Percentiles rank a stretch among this genome's conserved stretches.
Evolutionary conservation across 2,888 invertebrate genomes (phyloP).

Genomic region (Ormyrus nitidulus): DNA sequence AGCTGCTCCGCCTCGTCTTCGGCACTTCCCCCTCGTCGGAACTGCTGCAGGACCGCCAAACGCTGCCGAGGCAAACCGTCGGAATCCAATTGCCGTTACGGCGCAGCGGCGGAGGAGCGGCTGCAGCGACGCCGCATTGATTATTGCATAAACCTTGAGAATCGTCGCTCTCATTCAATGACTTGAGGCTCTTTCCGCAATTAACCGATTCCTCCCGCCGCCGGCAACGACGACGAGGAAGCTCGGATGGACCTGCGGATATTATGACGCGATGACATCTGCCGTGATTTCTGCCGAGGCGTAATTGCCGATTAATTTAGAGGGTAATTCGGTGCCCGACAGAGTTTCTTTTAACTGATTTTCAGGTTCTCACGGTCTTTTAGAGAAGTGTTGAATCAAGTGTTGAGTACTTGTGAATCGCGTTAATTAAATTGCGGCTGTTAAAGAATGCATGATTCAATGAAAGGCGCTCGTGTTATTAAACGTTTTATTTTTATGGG

Average conservation of each 20-base stretch:
- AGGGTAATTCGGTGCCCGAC: too few species aligned
- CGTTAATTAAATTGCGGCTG: not conserved
- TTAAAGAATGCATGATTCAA: too few species aligned
- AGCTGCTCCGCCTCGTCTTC: not conserved
- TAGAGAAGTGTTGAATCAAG: not conserved
- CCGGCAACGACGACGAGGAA: too few species aligned
- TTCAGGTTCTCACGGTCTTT: not conserved
- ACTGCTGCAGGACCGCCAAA: not conserved
- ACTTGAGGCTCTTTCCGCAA: not conserved
- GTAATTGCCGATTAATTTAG: too few species aligned
- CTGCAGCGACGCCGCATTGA: slow-evolving; percentile 20
- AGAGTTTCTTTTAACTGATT: too few species aligned
- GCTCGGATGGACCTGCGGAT: not conserved
- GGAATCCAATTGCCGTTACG: slow-evolving; percentile 28
- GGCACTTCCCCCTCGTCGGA: not conserved
- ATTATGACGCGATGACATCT: not conserved
- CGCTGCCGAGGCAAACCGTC: slow-evolving; percentile 18
- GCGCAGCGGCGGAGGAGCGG: not conserved
- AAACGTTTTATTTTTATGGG: too few species aligned
- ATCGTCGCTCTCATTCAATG: not conserved
- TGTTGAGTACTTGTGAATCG: not conserved
- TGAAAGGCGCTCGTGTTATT: too few species aligned
- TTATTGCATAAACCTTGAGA: slow-evolving; percentile 30
- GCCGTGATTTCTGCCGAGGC: too few species aligned
- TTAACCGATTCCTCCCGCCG: slow-evolving; percentile 12